Evolutionary conservation across 2,113 vertebrate genomes (phyloP), one percentile per base, ranked within the genome.

Genomic region (Antechinus stuartii): DNA sequence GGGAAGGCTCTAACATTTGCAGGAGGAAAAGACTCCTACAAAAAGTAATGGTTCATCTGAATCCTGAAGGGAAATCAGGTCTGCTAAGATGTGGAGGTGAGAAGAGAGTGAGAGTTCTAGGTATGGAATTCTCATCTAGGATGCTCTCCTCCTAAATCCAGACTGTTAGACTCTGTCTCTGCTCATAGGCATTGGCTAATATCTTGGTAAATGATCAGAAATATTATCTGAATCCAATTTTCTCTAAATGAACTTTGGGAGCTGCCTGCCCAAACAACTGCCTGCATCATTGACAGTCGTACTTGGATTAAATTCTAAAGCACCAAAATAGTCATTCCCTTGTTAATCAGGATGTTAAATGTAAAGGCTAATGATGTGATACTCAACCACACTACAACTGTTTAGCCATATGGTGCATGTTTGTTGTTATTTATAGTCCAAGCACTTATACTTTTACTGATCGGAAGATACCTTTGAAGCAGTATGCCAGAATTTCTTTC

Each of bases 391-490:
- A 53, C 47, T 92, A 92, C 95, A 93, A 89, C 92, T 97, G 94
- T 93, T 95, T 90, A 89, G 91, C 96, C 95, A 93, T 96, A 93
- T 95, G 97, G 92, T 53, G 47, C 7, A 55, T 54, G 90, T 92
- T 96, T 94, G 84, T 89, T 96, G 93, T 96, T 96, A 95, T 96
- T 95, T 96, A 97, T 95, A 94, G 96, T 27, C 50, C 61, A 93
- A 52, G 49, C 55, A 57, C 57, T 95, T 91, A 94, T 90, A 94
- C 42, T 93, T 91, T 93, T 49, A 90, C 52, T 90, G 53, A 94
- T 92, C 57, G 2, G 23, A 94, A 94, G 46, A n/a, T 91, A 19
- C 47, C 42, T 61, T 54, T 91, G 42, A 90, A 94, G 94, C n/a
- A 46, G 56, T 46, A 76, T 35, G 56, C 24, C 30, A n/a, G 6